Conservation (phyloP, 1,140 invertebrate genomes). For the Tetranychus cinnabarinus region DNA sequence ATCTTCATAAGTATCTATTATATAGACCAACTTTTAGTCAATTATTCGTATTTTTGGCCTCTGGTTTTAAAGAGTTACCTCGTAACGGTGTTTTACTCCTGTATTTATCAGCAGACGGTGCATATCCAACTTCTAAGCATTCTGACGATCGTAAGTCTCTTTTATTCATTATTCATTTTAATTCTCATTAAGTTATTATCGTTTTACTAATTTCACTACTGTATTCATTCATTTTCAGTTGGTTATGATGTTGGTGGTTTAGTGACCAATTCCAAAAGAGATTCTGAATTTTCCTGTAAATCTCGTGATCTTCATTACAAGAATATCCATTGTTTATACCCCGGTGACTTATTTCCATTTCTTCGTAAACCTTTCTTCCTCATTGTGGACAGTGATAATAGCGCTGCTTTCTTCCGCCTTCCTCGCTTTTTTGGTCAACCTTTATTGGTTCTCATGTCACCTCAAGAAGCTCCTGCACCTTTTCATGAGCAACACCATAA, state of each 20-base stretch:
- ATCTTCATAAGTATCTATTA: constrained; percentile 88
- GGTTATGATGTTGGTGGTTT: constrained; percentile 80
- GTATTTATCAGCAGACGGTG: constrained; percentile 81
- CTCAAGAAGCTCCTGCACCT: constrained; percentile 56
- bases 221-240: constrained; percentile 23
- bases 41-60: constrained; percentile 73
- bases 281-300: not conserved
- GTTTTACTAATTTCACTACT: not conserved
- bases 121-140: constrained; percentile 62
- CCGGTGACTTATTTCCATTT: constrained; percentile 74
- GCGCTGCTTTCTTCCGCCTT: constrained; percentile 74
- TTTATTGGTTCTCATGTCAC: constrained; percentile 78
- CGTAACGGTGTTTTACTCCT: constrained; percentile 67
- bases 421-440: constrained; percentile 81
- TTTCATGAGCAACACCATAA: constrained; percentile 71
- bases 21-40: constrained; percentile 87
- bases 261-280: constrained; percentile 35
- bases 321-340: constrained; percentile 38
- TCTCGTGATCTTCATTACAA: not conserved
- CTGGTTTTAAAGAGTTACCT: constrained; percentile 70
- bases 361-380: constrained; percentile 75
- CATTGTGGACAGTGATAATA: constrained; percentile 84
- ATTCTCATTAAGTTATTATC: not conserved
- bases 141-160: constrained; percentile 24
- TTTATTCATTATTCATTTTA: not conserved